Conservation (phyloP, 2,888 invertebrate species). For the Patella pellucida region DNA sequence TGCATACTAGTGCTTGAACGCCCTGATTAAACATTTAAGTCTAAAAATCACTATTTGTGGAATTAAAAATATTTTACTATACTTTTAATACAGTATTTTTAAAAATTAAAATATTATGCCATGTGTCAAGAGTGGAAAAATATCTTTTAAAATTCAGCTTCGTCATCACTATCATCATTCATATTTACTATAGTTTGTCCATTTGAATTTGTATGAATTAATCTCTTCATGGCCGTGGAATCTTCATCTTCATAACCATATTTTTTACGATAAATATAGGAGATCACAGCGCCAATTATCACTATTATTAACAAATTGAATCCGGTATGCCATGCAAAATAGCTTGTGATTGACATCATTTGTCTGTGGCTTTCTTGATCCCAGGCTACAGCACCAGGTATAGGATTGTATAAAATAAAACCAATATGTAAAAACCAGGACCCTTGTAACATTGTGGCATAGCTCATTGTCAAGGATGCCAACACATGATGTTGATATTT, state of each 20-base stretch:
- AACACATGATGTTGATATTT: not conserved
- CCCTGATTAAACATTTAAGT: too few relatives aligned
- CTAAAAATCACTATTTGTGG: too few relatives aligned
- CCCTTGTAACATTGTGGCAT: constrained; percentile 66
- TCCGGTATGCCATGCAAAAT: constrained; percentile 66
- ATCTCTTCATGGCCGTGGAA: constrained; percentile 49
- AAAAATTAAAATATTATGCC: too few relatives aligned
- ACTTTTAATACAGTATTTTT: too few relatives aligned
- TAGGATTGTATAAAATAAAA: constrained; percentile 73
- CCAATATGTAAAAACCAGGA: constrained; percentile 74
- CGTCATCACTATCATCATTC: constrained; percentile 53
- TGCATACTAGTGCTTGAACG: too few relatives aligned
- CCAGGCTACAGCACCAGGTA: constrained; percentile 63
- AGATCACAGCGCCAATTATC: not conserved
- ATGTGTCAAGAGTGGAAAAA: too few relatives aligned
- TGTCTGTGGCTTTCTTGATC: constrained; percentile 67
- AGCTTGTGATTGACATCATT: constrained; percentile 72
- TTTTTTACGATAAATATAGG: not conserved
- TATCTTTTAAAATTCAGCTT: constrained; percentile 43
- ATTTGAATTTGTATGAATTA: constrained; percentile 53
- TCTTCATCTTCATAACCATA: constrained; percentile 36
- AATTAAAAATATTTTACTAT: too few relatives aligned
- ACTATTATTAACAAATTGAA: constrained; percentile 23
- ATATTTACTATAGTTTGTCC: constrained; percentile 54
- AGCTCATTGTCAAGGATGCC: not conserved